Evolutionary conservation across 2,797 vertebrate genomes (phyloP), one percentile per base, ranked within the genome.

Genomic region (Tympanoctomys barrerae): DNA sequence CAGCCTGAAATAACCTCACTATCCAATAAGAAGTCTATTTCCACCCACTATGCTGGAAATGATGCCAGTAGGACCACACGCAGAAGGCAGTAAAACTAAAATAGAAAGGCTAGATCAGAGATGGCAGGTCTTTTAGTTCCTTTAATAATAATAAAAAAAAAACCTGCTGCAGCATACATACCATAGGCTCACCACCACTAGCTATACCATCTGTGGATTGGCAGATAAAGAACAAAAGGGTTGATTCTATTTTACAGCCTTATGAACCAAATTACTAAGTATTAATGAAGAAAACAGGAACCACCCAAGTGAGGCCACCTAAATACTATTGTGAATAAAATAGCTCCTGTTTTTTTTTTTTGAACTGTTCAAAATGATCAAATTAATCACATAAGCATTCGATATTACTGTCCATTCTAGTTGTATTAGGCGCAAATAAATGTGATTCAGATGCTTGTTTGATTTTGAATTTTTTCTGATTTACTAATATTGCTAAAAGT

Each of bases 251-350:
- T 91, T 97, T 52, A 73, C 28, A 92, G 39, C 11, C 66, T 33
- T 79, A 28, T 52, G 78, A 96, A 88, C 78, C 24, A 94, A 87
- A n/a, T 91, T 94, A 71, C 62, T 39, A 39, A 90, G 52, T 28
- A 71, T 84, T 94, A 84, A 73, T 70, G 42, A 92, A 89, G 93
- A 68, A n/a, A 36, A 64, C 6, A 49, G 19, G 28, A 21, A 71
- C 7, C 4, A 26, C 16, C 11, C 66, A 78, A 21, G 10, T 80
- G 22, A 94, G n/a, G 39, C 54, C 19, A 83, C 79, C 93, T 86
- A 94, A 62, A 83, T 87, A 21, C 61, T 68, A 84, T 80, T 2
- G 13, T 87, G n/a, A 3, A 18, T 42, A 49, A 66, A 89, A n/a
- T 26, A 73, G 33, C 9, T 39, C 39, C 31, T 80, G 22, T 39